Conservation (phyloP, 2,888 invertebrate species). For the Eupithecia inturbata region DNA sequence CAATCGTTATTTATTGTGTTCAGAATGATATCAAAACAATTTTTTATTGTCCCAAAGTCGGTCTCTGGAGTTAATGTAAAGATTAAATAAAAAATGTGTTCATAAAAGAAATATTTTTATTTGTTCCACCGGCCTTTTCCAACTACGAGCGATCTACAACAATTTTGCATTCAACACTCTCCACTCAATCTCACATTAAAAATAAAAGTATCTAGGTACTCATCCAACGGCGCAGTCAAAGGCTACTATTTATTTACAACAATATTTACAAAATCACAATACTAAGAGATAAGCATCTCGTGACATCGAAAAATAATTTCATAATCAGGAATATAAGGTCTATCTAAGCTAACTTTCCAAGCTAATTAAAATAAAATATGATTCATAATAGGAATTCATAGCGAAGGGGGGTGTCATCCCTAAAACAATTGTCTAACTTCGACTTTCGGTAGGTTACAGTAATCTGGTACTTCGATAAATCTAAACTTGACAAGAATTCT, state of each 20-base stretch:
- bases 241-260: slow-evolving; percentile 47
- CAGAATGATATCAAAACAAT: background rate
- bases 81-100: slow-evolving; percentile 34
- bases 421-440: background rate
- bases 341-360: background rate
- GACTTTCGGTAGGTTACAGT: slow-evolving; percentile 1
- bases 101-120: slow-evolving; percentile 78
- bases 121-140: slow-evolving; percentile 66
- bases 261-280: slow-evolving; percentile 37
- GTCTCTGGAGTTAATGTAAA: background rate
- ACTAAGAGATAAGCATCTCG: slow-evolving; percentile 36
- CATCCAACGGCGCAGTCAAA: slow-evolving; percentile 32
- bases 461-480: background rate
- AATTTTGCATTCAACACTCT: slow-evolving; percentile 35
- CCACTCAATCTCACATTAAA: slow-evolving; percentile 34
- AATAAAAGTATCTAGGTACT: slow-evolving; percentile 43
- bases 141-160: slow-evolving; percentile 40
- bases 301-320: slow-evolving; percentile 30
- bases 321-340: slow-evolving; percentile 28
- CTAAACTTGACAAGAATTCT: background rate
- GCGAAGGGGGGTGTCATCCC: background rate
- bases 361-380: slow-evolving; percentile 1
- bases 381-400: slow-evolving; percentile 5
- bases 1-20: background rate
- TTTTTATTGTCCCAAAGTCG: background rate